Conservation (phyloP, 2,113 vertebrate genomes). For the Lagopus leucura region DNA sequence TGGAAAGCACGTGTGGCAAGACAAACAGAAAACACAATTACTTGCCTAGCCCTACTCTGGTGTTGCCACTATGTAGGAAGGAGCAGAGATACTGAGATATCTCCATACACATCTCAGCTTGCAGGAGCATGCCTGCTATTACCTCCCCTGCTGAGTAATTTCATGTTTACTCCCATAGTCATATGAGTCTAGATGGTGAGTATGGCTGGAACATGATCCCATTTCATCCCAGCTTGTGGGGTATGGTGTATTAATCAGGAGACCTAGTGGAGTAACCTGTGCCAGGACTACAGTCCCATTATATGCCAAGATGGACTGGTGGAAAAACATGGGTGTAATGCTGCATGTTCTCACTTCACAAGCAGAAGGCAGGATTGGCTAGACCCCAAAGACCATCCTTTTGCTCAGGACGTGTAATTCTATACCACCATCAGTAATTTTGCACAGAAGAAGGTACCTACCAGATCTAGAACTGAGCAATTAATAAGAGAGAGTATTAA, state of each 20-base stretch:
- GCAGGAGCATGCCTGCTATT: constrained; percentile 40
- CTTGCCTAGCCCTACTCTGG: constrained; percentile 1
- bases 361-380: neutral
- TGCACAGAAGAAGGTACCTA: neutral
- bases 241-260: neutral
- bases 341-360: neutral
- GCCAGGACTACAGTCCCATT: neutral
- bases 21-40: constrained; percentile 42
- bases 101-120: constrained; percentile 11
- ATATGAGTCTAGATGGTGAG: neutral
- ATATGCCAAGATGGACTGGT: neutral
- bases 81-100: neutral
- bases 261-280: neutral
- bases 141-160: neutral
- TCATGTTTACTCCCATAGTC: neutral
- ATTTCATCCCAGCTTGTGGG: neutral
- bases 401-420: fast-evolving
- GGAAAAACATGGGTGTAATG: neutral
- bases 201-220: neutral
- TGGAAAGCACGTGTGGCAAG: constrained; percentile 14
- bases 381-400: neutral
- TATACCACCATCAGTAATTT: neutral
- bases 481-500: neutral
- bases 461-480: neutral
- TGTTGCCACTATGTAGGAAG: neutral